Evolutionary conservation across 1,140 invertebrate species (phyloP).

Genomic region (Latrodectus geometricus): DNA sequence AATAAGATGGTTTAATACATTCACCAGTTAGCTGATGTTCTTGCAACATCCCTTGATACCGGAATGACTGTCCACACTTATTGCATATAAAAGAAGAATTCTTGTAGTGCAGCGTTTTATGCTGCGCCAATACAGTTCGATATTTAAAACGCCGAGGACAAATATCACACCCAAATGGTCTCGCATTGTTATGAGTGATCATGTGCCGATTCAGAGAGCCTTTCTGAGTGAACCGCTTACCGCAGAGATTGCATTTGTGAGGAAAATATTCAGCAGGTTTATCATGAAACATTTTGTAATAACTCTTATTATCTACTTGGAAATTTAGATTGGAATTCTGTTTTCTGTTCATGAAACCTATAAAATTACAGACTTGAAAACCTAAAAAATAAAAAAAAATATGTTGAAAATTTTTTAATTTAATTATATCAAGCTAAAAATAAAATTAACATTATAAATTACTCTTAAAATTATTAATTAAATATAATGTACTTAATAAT

Average conservation of each 20-base stretch:
- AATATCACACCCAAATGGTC: conserved; percentile 63
- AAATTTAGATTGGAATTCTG: no score
- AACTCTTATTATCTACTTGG: no score
- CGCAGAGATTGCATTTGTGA: conserved; percentile 10
- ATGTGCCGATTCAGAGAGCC: conserved; percentile 52
- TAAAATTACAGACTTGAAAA: not conserved
- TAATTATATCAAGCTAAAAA: no score
- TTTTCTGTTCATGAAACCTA: not conserved
- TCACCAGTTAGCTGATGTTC: not conserved
- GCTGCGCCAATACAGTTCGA: conserved; percentile 10
- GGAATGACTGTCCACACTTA: not conserved
- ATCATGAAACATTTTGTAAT: not conserved
- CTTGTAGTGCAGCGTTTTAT: conserved; percentile 6
- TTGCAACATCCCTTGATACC: not conserved
- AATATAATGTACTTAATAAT: no score
- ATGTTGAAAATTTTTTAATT: no score
- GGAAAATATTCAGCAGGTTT: not conserved
- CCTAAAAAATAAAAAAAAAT: not conserved
- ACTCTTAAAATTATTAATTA: no score
- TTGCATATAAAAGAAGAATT: not conserved
- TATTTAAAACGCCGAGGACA: conserved; percentile 63
- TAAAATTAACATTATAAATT: no score
- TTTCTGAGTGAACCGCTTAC: conserved; percentile 38
- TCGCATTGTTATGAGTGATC: conserved; percentile 63
- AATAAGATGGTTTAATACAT: not conserved